phyloP scores from a whole-genome alignment of 2,113 vertebrate species.

The Benitochromis conjunctus region DNA sequence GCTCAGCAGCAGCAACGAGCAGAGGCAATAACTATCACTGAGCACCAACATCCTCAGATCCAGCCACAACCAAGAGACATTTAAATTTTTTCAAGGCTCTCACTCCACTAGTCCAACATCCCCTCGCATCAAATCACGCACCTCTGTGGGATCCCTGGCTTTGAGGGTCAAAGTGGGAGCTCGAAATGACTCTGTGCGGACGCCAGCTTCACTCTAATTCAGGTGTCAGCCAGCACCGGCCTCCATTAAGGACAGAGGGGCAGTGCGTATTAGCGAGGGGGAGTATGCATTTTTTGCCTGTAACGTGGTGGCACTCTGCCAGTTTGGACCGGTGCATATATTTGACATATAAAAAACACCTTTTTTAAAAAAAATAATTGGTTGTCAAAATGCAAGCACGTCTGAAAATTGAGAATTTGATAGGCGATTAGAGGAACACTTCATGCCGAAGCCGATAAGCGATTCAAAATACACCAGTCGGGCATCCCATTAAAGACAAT shows the following conservation, averaged over 20 bases:
- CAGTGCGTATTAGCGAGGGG: neutral
- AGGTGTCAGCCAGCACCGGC: slow-evolving; percentile 35
- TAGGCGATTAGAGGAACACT: neutral
- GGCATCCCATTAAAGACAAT: slow-evolving; percentile 36
- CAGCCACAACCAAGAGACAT: neutral
- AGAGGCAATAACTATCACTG: neutral
- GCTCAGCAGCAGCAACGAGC: neutral
- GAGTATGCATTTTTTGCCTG: neutral
- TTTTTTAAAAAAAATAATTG: neutral
- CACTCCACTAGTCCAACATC: slow-evolving; percentile 1
- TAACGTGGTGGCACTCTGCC: neutral
- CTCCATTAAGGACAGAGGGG: slow-evolving; percentile 24
- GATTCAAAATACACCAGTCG: slow-evolving; percentile 22
- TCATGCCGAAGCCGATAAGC: neutral
- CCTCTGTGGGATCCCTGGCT: slow-evolving; percentile 36
- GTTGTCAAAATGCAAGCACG: neutral
- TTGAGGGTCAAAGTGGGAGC: slow-evolving; percentile 42
- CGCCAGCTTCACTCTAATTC: slow-evolving; percentile 52
- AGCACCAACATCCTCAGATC: neutral
- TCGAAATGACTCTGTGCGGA: slow-evolving; percentile 52
- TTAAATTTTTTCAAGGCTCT: slow-evolving; percentile 2
- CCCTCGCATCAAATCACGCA: slow-evolving; percentile 26
- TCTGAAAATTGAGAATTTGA: neutral
- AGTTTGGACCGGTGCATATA: neutral
- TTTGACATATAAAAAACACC: neutral